Evolutionary conservation across 2,113 vertebrate species (phyloP).

Genomic region (Alethe diademata): DNA sequence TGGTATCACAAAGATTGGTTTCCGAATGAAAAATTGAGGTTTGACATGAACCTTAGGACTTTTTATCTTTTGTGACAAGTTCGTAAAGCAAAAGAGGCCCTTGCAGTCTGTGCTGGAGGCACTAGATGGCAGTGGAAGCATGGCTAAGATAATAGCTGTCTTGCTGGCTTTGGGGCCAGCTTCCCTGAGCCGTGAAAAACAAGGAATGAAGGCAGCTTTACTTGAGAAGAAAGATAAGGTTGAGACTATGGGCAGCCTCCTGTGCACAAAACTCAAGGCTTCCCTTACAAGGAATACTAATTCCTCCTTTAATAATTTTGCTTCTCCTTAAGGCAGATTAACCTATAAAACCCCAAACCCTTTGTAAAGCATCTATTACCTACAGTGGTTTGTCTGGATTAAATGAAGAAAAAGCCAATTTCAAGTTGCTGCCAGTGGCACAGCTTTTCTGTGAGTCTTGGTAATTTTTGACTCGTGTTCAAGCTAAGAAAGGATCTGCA

Average conservation of each 20-base stretch:
- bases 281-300: slow-evolving; percentile 6
- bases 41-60: slow-evolving; percentile 12
- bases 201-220: background rate
- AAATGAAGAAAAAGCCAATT: background rate
- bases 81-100: background rate
- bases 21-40: slow-evolving; percentile 55
- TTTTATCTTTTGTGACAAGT: slow-evolving; percentile 33
- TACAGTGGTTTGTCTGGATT: background rate
- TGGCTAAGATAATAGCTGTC: background rate
- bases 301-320: slow-evolving; percentile 37
- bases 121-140: slow-evolving; percentile 73
- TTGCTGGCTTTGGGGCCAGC: background rate
- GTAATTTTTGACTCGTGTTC: background rate
- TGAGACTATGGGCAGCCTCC: background rate
- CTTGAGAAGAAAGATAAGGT: background rate
- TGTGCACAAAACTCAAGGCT: background rate
- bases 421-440: background rate
- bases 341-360: background rate
- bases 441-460: background rate
- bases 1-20: slow-evolving; percentile 60
- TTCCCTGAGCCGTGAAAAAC: background rate
- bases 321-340: slow-evolving; percentile 45
- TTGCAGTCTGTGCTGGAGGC: background rate
- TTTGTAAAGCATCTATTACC: background rate
- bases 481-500: background rate